Conservation (phyloP, 2,888 invertebrate species). For the Chydorus sphaericus region DNA sequence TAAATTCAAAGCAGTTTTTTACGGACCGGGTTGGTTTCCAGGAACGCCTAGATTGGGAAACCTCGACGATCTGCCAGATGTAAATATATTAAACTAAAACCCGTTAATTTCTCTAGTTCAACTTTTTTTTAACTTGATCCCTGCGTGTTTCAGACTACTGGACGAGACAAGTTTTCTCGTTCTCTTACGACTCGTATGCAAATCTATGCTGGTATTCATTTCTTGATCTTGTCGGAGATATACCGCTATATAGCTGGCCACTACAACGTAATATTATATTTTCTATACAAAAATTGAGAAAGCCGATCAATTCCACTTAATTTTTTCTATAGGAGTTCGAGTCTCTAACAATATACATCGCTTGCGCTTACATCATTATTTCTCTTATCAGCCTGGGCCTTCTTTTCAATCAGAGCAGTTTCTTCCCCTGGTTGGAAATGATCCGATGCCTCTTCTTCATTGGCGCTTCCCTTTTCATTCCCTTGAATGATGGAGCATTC, state of each 20-base stretch:
- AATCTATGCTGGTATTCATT: slow-evolving; percentile 48
- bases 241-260: slow-evolving; percentile 48
- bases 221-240: slow-evolving; percentile 45
- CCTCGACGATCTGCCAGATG: slow-evolving; percentile 57
- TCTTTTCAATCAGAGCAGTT: slow-evolving; percentile 47
- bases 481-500: not conserved
- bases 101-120: not conserved
- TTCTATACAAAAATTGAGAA: not conserved
- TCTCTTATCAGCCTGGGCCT: slow-evolving; percentile 54
- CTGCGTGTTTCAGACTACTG: not conserved
- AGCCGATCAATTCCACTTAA: not conserved
- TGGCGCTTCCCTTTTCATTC: slow-evolving; percentile 18
- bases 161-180: not conserved
- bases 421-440: slow-evolving; percentile 46
- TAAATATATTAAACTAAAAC: slow-evolving; percentile 27
- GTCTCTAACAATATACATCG: not conserved
- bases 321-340: not conserved
- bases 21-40: slow-evolving; percentile 79
- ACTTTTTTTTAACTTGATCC: not conserved
- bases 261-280: slow-evolving; percentile 36
- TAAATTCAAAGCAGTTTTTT: slow-evolving; percentile 54
- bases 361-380: slow-evolving; percentile 44
- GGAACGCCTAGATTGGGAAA: slow-evolving; percentile 60
- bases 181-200: not conserved
- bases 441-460: slow-evolving; percentile 47